Evolutionary conservation across 2,797 vertebrate species (phyloP), one percentile per base, ranked within the genome.

Genomic region (Darevskia nairensis): DNA sequence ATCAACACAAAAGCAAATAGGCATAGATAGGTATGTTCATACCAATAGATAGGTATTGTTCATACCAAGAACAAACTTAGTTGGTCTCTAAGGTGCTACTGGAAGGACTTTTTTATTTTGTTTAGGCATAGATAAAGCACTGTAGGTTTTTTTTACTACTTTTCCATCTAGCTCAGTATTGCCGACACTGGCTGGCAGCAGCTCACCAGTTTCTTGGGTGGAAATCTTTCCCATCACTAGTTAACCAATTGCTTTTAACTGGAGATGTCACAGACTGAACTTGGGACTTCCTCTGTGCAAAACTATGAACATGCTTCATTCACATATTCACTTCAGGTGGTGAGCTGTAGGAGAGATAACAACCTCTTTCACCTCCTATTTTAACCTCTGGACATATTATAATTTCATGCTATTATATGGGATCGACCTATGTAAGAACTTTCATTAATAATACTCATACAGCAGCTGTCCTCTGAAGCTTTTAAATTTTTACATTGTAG

Each of bases 401-500:
- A 61, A 77, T 82, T 82, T n/a, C 29, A 9, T 64, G 15, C 25
- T 64, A 19, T 64, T 21, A 11, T 39, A 75, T 4, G 25, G 15
- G 55, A 76, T 72, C 15, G 27, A 23, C 59, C 39, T 23, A 41
- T 76, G 50, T 32, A 13, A 55, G 39, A 50, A 11, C 2, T 50
- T 50, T 27, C 66, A 89, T 46, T 50, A 88, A 81, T 13, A 80
- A 69, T 2, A 23, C 0, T 71, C 78, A 32, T 32, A 64, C 35
- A 84, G 9, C 41, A 5, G 8, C 86, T 89, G 84, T 78, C 3
- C 68, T 75, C 25, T 4, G 61, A 80, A 39, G n/a, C 44, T 74
- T 35, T 68, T 19, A 59, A 0, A 55, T 2, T 78, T 13, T 86
- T 83, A 32, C 83, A 92, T 94, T 95, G 94, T 92, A 93, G 88